phyloP scores from a whole-genome alignment of 2,113 vertebrate genomes.

The Cebidichthys violaceus region DNA sequence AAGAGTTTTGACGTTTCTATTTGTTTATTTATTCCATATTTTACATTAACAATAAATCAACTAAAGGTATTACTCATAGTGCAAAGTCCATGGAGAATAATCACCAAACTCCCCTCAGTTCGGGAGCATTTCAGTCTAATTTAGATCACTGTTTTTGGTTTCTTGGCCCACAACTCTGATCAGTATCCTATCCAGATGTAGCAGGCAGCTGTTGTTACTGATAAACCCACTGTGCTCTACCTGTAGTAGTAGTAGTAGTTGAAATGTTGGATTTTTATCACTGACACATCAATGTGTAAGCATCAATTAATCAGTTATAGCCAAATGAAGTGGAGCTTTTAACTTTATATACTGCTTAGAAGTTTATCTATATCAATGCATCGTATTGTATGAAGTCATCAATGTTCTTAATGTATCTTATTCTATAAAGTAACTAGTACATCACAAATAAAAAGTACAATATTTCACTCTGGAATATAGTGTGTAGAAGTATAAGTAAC shows the following conservation, averaged over 20 bases:
- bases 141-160: neutral
- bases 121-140: neutral
- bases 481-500: neutral
- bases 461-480: neutral
- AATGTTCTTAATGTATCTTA: neutral
- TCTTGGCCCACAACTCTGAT: neutral
- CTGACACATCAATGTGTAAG: neutral
- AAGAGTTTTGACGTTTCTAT: neutral
- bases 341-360: neutral
- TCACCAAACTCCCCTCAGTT: neutral
- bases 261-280: neutral
- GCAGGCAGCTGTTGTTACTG: constrained; percentile 1
- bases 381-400: neutral
- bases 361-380: neutral
- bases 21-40: neutral
- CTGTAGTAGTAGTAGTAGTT: neutral
- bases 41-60: neutral
- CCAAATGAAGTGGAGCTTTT: no score
- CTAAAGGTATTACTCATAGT: neutral
- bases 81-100: neutral
- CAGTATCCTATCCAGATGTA: neutral
- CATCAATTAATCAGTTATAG: no score
- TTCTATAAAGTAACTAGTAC: neutral
- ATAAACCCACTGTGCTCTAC: no score
- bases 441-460: neutral